These are phyloP conservation scores for Chloroceryle amazona DNA, from an alignment of 2,797 vertebrate genomes.

Conservation along the genomic window DNA sequence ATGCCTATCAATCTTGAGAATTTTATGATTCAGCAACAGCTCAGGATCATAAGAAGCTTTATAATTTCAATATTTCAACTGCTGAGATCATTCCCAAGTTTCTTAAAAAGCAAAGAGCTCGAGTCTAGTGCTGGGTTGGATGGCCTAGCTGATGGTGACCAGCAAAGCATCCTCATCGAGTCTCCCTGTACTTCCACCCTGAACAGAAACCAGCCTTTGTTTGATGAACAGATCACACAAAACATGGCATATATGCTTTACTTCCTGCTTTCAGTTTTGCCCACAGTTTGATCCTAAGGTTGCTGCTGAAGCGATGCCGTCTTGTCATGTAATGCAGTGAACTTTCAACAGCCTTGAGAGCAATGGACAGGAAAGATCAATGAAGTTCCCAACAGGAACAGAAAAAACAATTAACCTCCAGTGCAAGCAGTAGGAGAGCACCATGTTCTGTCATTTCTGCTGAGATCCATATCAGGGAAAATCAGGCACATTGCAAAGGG, in stretches of 20 bases:
- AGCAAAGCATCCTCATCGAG: not conserved
- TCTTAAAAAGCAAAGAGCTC: not conserved
- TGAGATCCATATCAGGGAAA: not conserved
- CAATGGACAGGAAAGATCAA: not conserved
- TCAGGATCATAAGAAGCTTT: not conserved
- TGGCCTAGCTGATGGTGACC: not conserved
- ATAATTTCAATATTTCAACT: not conserved
- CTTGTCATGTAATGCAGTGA: not conserved
- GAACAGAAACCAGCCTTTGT: not conserved
- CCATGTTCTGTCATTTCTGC: not conserved
- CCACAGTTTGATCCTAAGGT: not conserved
- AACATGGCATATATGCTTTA: not conserved
- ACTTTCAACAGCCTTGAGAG: not conserved
- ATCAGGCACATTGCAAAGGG: not conserved
- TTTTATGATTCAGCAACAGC: not conserved
- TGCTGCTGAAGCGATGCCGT: not conserved
- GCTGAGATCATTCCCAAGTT: not conserved
- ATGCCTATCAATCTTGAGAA: not conserved
- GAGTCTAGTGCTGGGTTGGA: not conserved
- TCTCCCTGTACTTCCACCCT: not conserved
- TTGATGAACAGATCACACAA: not conserved
- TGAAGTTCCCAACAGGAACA: not conserved
- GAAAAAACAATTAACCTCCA: not conserved
- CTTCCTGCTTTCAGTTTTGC: not conserved
- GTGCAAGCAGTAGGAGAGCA: fast-evolving